A percentile compares a stretch with the other conserved stretches of the same genome.
These are phyloP conservation scores for Hydrozoanthus gracilis DNA, from an alignment of 92 coral and sea anemone species.

Conservation along the genomic window DNA sequence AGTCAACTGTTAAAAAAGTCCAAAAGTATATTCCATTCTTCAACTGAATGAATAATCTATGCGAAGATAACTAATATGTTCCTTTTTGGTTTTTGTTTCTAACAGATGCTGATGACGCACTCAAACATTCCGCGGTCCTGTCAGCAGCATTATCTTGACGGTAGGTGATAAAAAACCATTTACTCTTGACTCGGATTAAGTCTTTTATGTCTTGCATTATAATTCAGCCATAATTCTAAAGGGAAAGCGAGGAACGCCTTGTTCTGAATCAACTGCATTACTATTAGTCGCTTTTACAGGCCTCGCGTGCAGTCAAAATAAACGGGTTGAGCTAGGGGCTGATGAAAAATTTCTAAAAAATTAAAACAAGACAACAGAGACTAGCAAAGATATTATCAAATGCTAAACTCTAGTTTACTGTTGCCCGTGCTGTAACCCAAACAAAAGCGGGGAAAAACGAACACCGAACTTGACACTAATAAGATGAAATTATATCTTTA, in stretches of 20 bases:
- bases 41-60: neutral
- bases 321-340: too few relatives aligned
- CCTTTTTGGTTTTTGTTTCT: neutral
- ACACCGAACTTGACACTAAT: too few relatives aligned
- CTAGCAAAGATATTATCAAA: too few relatives aligned
- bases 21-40: neutral
- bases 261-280: too few relatives aligned
- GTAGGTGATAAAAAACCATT: constrained; percentile 19
- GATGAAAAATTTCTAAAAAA: too few relatives aligned
- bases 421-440: too few relatives aligned
- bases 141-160: constrained; percentile 77
- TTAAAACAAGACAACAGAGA: too few relatives aligned
- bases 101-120: constrained; percentile 87
- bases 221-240: neutral
- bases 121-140: constrained; percentile 75
- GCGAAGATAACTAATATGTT: neutral
- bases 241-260: neutral
- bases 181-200: neutral
- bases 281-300: too few relatives aligned
- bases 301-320: too few relatives aligned
- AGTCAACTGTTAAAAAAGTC: neutral
- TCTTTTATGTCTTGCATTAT: neutral
- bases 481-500: too few relatives aligned
- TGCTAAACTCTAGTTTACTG: too few relatives aligned
- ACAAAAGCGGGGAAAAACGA: too few relatives aligned